A percentile compares a stretch with the other conserved stretches of the same genome.
phyloP scores from a whole-genome alignment of 2,888 invertebrate species.

The Seladonia tumulorum region DNA sequence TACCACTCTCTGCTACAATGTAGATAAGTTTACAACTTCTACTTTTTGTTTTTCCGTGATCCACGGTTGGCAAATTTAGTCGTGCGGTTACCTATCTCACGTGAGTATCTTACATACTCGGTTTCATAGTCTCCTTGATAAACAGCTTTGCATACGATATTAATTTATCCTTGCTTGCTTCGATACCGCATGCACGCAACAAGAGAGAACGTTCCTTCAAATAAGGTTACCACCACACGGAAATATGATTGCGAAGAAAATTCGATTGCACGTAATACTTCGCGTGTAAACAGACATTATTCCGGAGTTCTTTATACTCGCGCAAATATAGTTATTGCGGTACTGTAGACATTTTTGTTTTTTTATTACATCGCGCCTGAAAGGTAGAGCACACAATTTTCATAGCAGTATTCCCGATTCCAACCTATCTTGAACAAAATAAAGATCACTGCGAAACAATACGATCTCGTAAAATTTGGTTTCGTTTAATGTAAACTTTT shows the following conservation, averaged over 20 bases:
- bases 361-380: not conserved
- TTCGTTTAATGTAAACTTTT: too few species aligned
- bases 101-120: constrained; percentile 28
- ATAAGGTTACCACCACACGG: not conserved
- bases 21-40: constrained; percentile 10
- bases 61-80: constrained; percentile 21
- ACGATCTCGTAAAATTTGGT: too few species aligned
- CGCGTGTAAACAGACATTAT: constrained; percentile 7
- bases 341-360: not conserved
- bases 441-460: too few species aligned
- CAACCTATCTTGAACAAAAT: not conserved
- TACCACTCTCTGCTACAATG: not conserved
- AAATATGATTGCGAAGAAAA: not conserved
- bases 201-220: not conserved
- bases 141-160: constrained; percentile 24
- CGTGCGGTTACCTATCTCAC: constrained; percentile 29
- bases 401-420: not conserved
- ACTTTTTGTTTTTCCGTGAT: not conserved
- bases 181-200: constrained; percentile 1
- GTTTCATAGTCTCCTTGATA: constrained; percentile 11
- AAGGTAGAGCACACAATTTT: not conserved
- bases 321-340: not conserved
- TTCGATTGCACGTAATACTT: not conserved
- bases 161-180: constrained; percentile 18
- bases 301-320: not conserved